Conservation (phyloP, 2,888 invertebrate genomes). For the Antheraea yamamai region DNA sequence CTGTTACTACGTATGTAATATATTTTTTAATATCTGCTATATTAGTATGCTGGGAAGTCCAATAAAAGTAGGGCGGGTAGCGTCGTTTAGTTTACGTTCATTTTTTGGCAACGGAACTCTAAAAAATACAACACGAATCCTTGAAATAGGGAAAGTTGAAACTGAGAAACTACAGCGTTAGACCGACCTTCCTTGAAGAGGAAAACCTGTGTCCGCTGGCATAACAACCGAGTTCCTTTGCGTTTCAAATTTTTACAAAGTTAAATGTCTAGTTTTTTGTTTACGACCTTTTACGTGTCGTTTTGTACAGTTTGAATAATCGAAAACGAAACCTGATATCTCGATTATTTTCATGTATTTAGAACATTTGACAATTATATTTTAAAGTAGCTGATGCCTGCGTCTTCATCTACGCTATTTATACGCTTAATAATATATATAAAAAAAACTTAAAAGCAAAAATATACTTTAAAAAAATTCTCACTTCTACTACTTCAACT, state of each 20-base stretch:
- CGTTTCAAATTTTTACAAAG: background rate
- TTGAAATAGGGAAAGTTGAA: slow-evolving; percentile 39
- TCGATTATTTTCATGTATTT: background rate
- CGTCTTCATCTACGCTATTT: too few relatives aligned
- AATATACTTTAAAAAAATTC: too few relatives aligned
- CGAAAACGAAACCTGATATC: background rate
- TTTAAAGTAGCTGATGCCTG: too few relatives aligned
- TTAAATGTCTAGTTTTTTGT: background rate
- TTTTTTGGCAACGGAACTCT: background rate
- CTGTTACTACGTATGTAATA: too few relatives aligned
- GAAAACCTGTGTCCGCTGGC: slow-evolving; percentile 51
- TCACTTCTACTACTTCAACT: too few relatives aligned
- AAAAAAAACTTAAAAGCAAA: too few relatives aligned
- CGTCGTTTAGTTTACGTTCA: too few relatives aligned
- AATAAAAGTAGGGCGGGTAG: too few relatives aligned
- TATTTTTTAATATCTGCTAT: too few relatives aligned
- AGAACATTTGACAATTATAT: background rate
- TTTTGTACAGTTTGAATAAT: background rate
- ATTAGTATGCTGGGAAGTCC: too few relatives aligned
- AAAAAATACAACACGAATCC: slow-evolving; percentile 2
- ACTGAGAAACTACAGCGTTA: slow-evolving; percentile 37
- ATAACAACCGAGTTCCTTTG: slow-evolving; percentile 29
- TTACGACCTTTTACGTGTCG: slow-evolving; percentile 21
- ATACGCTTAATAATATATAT: too few relatives aligned
- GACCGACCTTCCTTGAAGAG: slow-evolving; percentile 32